Conservation (phyloP, 2,797 vertebrate genomes). For the Phataginus tricuspis region DNA sequence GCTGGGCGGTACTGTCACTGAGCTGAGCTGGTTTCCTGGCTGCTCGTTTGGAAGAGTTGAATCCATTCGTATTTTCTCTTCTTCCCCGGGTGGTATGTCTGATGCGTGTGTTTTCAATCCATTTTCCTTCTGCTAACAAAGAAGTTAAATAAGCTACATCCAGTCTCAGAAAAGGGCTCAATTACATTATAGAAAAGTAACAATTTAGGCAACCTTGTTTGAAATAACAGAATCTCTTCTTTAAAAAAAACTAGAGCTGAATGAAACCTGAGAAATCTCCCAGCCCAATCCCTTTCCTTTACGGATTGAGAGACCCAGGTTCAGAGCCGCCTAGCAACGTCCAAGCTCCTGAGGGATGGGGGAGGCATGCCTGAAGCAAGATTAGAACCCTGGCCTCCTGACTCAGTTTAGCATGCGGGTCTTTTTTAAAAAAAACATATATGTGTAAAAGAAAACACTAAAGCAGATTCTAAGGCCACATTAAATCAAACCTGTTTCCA, state of each 20-base stretch:
- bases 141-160: neutral
- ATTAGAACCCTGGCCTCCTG: neutral
- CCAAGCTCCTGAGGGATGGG: rapidly evolving
- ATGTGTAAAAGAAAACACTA: neutral
- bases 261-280: neutral
- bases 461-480: rapidly evolving
- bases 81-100: neutral
- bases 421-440: neutral
- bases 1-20: rapidly evolving
- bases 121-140: neutral
- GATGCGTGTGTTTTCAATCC: neutral
- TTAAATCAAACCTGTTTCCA: rapidly evolving
- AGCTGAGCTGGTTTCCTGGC: neutral
- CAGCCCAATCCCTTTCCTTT: neutral
- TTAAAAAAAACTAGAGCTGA: neutral
- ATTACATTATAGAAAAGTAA: neutral
- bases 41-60: neutral
- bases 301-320: rapidly evolving
- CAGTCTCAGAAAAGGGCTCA: neutral
- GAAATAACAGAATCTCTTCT: neutral
- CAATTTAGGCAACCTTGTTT: neutral
- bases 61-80: neutral
- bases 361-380: neutral
- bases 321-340: neutral
- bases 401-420: neutral